Percentiles rank a stretch among this genome's conserved stretches.
Conservation (phyloP, 2,113 vertebrate species). For the Corapipo altera region DNA sequence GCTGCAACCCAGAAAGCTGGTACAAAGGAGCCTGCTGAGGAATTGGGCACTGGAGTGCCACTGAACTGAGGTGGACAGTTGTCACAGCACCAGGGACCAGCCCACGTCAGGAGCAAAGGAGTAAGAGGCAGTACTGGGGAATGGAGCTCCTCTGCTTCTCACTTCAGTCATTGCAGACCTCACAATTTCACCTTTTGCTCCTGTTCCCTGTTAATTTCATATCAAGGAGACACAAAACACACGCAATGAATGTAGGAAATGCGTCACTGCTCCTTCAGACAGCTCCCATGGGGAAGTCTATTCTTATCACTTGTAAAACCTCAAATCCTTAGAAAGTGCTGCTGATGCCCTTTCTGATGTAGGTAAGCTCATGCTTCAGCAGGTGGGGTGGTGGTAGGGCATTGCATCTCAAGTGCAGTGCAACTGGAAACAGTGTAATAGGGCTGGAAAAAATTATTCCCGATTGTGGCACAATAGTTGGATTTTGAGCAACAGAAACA, state of each 20-base stretch:
- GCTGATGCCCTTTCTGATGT: not conserved
- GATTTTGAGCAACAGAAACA: not conserved
- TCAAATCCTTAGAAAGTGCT: not conserved
- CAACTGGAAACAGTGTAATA: not conserved
- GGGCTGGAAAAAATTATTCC: not conserved
- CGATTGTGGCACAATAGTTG: not conserved
- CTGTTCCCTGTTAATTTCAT: not conserved
- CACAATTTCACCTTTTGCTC: not conserved
- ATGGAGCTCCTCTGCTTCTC: not conserved
- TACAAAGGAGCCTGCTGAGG: not conserved
- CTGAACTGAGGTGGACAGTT: not conserved
- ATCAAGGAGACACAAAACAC: not conserved
- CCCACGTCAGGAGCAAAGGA: not conserved
- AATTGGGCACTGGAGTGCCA: not conserved
- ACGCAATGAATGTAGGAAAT: not conserved
- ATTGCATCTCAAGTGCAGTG: rapidly evolving
- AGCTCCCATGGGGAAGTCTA: not conserved
- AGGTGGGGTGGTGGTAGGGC: not conserved
- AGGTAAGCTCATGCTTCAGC: not conserved
- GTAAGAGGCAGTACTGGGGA: not conserved
- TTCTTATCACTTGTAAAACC: not conserved
- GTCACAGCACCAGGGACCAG: rapidly evolving
- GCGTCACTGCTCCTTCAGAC: not conserved
- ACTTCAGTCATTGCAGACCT: not conserved
- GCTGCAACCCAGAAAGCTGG: not conserved